Evolutionary conservation across 2,113 vertebrate genomes (phyloP), one percentile per base, ranked within the genome.

Genomic region (Talpa occidentalis): DNA sequence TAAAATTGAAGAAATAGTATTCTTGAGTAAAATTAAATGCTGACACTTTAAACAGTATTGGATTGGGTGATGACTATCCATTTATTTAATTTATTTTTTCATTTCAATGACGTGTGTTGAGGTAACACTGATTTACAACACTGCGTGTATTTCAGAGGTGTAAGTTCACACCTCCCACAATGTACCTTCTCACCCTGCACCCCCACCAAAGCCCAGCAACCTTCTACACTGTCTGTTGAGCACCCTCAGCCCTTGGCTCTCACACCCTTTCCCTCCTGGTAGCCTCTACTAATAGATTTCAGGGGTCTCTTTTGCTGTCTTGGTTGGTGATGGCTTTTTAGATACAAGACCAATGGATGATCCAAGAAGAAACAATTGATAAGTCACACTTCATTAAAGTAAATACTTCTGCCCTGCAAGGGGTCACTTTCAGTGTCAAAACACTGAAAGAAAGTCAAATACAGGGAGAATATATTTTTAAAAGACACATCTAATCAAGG

Each of bases 1-100:
- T 88, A 66, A 47, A 76, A 32, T 90, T 32, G 56, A 83, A 96
- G 78, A 81, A 81, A 4, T 56, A 73, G 28, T n/a, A 62, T 77
- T 84, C 21, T 40, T n/a, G 28, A 66, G 12, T 81, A 80, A 69
- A 82, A 32, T 28, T 62, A 37, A 91, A 69, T 86, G 3, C 14
- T 82, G 12, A 0, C 1, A 56, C 35, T 73, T 90, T 88, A 90
- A 86, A 22, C 22, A 69, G 1, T 47, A 5, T 35, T 42, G n/a
- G 17, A 30, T 62, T 64, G 52, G n/a, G 15, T 37, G 37, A 59
- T 59, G 2, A 49, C 8, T 49, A 10, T 49, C 14, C 24, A 26
- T n/a, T 49, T 49, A 8, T 35, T 77, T 24, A 21, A 76, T 52
- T 76, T 52, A 47, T 47, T 74, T 6, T 12, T 76, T 76, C 47